Percentiles rank a stretch among this genome's conserved stretches.
Conservation (phyloP, 2,113 vertebrate species). For the Gavialis gangeticus region DNA sequence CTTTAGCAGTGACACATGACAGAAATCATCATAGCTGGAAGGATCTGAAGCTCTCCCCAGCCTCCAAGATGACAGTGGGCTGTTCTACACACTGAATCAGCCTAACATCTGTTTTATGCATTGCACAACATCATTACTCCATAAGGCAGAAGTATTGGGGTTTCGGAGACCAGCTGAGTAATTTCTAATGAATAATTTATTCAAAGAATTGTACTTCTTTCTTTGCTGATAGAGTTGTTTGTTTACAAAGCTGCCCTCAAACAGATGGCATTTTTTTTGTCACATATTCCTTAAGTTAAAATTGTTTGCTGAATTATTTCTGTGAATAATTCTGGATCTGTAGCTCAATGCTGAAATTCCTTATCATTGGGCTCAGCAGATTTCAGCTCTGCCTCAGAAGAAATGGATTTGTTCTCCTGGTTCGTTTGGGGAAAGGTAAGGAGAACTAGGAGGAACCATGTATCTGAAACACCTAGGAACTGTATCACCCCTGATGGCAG, state of each 20-base stretch:
- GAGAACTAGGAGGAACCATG: slow-evolving; percentile 34
- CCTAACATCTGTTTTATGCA: neutral
- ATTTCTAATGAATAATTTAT: neutral
- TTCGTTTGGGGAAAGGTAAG: neutral
- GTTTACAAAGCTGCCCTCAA: neutral
- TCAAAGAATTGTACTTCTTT: neutral
- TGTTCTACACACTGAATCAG: neutral
- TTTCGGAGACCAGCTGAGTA: neutral
- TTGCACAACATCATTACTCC: neutral
- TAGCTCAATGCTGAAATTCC: neutral
- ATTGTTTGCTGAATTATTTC: neutral
- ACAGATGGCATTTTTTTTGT: neutral
- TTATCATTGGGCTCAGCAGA: neutral
- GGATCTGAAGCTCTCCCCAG: neutral
- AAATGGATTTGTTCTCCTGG: slow-evolving; percentile 10
- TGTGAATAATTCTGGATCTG: slow-evolving; percentile 5
- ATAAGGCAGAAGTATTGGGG: neutral
- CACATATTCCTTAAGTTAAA: slow-evolving; percentile 10
- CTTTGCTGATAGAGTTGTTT: neutral
- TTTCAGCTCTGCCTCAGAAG: neutral
- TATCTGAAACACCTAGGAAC: slow-evolving; percentile 7
- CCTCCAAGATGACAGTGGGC: neutral
- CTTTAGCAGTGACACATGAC: rapidly evolving
- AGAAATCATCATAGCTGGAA: neutral
- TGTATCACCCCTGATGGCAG: slow-evolving; percentile 46